Percentiles rank a stretch among this genome's conserved stretches.
These are phyloP conservation scores for Pandemis corylana DNA, from an alignment of 2,888 invertebrate genomes.

Conservation along the genomic window DNA sequence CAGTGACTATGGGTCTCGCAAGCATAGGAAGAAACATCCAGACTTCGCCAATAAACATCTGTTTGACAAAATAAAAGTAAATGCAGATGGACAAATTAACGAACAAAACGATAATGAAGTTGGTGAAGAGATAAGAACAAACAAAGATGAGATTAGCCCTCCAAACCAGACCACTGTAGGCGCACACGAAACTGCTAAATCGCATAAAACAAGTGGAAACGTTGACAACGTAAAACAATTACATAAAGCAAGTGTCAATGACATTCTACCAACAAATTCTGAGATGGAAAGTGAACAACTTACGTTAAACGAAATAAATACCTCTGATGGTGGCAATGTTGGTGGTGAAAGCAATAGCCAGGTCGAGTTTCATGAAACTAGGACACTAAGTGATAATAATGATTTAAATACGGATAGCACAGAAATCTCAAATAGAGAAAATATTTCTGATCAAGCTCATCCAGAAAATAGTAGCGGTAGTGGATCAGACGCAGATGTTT, in stretches of 20 bases:
- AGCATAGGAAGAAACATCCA: background rate
- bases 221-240: background rate
- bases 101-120: background rate
- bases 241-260: background rate
- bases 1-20: background rate
- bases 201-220: background rate
- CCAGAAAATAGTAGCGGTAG: background rate
- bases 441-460: background rate
- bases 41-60: background rate
- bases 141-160: background rate
- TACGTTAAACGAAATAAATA: background rate
- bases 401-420: background rate
- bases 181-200: background rate
- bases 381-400: background rate
- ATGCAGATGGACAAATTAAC: background rate
- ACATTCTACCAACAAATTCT: background rate
- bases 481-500: background rate
- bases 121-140: background rate
- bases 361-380: background rate
- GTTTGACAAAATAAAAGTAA: background rate
- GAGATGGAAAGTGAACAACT: background rate
- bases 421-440: background rate
- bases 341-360: background rate
- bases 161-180: no score
- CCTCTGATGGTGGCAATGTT: background rate